Percentiles rank a stretch among this genome's conserved stretches.
These are phyloP conservation scores for Rafetus swinhoei DNA, from an alignment of 2,113 vertebrate species.

Conservation along the genomic window DNA sequence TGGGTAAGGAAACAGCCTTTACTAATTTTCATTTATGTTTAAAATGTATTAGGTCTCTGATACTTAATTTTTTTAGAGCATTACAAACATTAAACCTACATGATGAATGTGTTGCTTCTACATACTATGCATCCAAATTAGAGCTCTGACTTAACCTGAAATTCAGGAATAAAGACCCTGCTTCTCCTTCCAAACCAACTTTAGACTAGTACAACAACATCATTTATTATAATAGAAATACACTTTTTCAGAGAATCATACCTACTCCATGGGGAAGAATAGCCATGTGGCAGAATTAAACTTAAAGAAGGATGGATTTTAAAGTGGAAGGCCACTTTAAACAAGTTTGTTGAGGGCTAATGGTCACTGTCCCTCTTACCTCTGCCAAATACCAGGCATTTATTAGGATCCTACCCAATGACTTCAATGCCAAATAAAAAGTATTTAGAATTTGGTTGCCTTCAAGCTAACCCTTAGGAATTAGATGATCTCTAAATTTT, in stretches of 20 bases:
- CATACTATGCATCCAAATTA: neutral
- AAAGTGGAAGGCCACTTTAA: neutral
- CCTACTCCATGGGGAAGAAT: neutral
- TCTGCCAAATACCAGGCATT: neutral
- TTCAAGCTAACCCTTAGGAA: neutral
- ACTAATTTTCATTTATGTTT: neutral
- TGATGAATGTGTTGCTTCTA: neutral
- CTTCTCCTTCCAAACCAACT: neutral
- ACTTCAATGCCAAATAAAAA: neutral
- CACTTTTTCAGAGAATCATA: neutral
- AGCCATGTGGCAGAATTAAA: neutral
- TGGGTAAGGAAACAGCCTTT: neutral
- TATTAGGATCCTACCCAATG: neutral
- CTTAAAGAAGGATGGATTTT: neutral
- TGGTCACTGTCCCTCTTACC: neutral
- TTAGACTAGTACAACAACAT: neutral
- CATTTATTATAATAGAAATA: neutral
- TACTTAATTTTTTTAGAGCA: neutral
- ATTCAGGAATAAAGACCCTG: neutral
- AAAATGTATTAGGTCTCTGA: neutral
- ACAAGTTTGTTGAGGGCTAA: neutral
- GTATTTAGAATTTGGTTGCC: neutral
- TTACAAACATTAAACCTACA: fast-evolving
- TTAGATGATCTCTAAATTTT: neutral
- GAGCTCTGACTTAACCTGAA: neutral